Conservation (phyloP, 2,113 vertebrate species). For the Syrmaticus mikado region DNA sequence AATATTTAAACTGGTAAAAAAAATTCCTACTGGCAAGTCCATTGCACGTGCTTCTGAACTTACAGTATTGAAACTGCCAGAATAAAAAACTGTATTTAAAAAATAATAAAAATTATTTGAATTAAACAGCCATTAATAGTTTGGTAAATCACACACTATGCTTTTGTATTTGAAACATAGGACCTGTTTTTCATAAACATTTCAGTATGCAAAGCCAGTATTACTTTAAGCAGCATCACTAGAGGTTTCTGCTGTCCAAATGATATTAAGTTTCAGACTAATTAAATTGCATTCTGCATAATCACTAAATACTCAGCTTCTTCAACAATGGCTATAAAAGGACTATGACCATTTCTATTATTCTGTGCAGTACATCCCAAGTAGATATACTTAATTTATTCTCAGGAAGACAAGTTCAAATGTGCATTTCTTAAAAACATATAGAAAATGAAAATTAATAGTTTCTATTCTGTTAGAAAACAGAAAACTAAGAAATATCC, state of each 20-base stretch:
- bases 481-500: not conserved
- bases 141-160: not conserved
- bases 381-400: not conserved
- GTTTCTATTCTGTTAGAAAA: not conserved
- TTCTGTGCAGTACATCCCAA: not conserved
- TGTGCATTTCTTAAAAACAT: accelerated
- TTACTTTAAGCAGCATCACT: slow-evolving; percentile 8
- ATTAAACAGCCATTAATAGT: not conserved
- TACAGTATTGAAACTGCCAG: not conserved
- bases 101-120: not conserved
- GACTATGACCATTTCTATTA: not conserved
- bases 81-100: not conserved
- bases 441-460: not conserved
- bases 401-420: not conserved
- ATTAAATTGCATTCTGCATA: not conserved
- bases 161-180: not conserved
- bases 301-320: not conserved
- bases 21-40: not conserved
- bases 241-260: not conserved
- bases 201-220: not conserved
- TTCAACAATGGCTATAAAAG: not conserved
- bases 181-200: slow-evolving; percentile 19
- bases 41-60: not conserved
- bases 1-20: not conserved
- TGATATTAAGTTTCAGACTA: not conserved